Evolutionary conservation across 2,113 vertebrate species (phyloP).

Genomic region (Corydoras sp.): DNA sequence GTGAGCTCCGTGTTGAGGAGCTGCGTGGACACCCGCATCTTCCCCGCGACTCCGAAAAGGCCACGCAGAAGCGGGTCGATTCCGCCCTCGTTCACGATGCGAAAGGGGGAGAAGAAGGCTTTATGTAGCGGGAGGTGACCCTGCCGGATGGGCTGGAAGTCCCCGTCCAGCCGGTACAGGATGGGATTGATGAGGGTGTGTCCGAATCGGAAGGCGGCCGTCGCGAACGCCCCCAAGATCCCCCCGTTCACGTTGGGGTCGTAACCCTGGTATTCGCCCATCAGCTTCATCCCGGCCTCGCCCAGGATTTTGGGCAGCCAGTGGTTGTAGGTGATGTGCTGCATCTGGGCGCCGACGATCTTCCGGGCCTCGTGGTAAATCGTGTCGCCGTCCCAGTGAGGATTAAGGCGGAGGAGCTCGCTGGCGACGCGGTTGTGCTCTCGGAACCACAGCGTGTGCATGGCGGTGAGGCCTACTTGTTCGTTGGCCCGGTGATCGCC

Average conservation of each 20-base stretch:
- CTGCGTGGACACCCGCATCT: constrained; percentile 90
- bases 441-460: constrained; percentile 95
- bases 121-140: constrained; percentile 91
- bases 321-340: constrained; percentile 94
- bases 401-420: constrained; percentile 85
- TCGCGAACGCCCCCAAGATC: constrained; percentile 89
- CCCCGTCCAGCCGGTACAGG: constrained; percentile 82
- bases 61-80: constrained; percentile 93
- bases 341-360: constrained; percentile 92
- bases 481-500: constrained; percentile 95
- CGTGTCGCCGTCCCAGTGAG: constrained; percentile 97
- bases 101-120: constrained; percentile 95
- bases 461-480: constrained; percentile 88
- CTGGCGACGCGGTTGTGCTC: constrained; percentile 93
- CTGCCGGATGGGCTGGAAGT: constrained; percentile 84
- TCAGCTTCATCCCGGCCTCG: constrained; percentile 82
- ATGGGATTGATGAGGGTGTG: constrained; percentile 95
- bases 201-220: constrained; percentile 93
- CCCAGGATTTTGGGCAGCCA: constrained; percentile 97
- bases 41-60: constrained; percentile 86
- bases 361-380: constrained; percentile 95
- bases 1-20: constrained; percentile 94
- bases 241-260: constrained; percentile 86
- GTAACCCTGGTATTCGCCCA: constrained; percentile 82
- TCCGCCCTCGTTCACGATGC: constrained; percentile 95